Conservation (phyloP, 2,888 invertebrate species). For the Scaptomyza flava region DNA sequence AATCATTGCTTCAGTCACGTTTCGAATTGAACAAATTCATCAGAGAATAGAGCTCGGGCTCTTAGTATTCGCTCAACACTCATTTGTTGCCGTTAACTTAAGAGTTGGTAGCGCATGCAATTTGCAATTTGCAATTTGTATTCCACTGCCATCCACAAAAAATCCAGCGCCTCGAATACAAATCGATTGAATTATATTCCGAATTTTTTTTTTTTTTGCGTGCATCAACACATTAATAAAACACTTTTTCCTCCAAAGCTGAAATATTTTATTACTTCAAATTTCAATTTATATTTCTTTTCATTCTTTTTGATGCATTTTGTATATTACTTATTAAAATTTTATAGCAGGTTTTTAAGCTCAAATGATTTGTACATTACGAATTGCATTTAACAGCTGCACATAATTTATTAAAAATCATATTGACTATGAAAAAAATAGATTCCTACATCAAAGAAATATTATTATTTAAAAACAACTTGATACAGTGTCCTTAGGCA, state of each 20-base stretch:
- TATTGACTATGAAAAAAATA: not conserved
- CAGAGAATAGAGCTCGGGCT: conserved; percentile 59
- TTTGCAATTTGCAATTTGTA: conserved; percentile 59
- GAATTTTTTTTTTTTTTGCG: conserved; percentile 71
- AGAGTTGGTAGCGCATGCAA: conserved; percentile 50
- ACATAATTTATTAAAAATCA: not conserved
- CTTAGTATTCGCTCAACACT: conserved; percentile 27
- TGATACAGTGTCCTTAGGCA: no score
- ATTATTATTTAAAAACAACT: no score
- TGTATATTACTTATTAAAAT: conserved; percentile 34
- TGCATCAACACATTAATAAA: conserved; percentile 70
- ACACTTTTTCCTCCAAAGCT: conserved; percentile 39
- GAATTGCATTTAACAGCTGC: conserved; percentile 19
- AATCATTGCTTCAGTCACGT: conserved; percentile 78
- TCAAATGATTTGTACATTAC: conserved; percentile 35
- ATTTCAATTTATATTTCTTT: conserved; percentile 48
- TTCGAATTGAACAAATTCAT: conserved; percentile 79
- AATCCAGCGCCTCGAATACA: conserved; percentile 41
- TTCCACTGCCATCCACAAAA: conserved; percentile 27
- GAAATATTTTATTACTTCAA: conserved; percentile 39
- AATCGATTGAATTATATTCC: conserved; percentile 77
- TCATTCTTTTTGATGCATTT: conserved; percentile 3
- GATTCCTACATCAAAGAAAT: not conserved
- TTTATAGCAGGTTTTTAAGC: conserved; percentile 31
- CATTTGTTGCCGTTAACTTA: conserved; percentile 44